A percentile compares a stretch with the other conserved stretches of the same genome.
Conservation (phyloP, 2,888 invertebrate species). For the Nudaria mundana region DNA sequence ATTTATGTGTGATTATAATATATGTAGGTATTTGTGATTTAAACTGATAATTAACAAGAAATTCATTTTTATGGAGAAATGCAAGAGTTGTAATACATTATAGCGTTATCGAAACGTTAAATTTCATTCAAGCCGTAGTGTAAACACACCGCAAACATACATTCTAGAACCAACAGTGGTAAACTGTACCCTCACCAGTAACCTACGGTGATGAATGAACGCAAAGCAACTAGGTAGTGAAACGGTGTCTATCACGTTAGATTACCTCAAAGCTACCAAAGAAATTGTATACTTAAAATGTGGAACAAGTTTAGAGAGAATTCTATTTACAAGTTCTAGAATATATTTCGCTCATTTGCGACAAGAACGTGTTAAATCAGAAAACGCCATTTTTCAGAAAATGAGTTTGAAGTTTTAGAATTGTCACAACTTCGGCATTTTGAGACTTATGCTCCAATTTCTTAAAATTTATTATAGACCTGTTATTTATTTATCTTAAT, state of each 20-base stretch:
- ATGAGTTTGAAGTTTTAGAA: not conserved
- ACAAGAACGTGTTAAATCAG: too few species aligned
- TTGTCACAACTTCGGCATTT: not conserved
- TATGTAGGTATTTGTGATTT: not conserved
- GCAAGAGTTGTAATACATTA: too few species aligned
- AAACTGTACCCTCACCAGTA: not conserved
- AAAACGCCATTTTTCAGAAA: too few species aligned
- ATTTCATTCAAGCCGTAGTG: not conserved
- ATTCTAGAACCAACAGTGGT: not conserved
- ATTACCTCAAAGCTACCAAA: conserved; percentile 17
- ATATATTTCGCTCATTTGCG: too few species aligned
- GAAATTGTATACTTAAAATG: conserved; percentile 6
- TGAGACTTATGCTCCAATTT: not conserved
- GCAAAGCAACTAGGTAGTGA: conserved; percentile 32
- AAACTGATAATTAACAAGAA: not conserved
- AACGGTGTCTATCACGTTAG: conserved; percentile 26
- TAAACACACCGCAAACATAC: not conserved
- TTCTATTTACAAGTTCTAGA: not conserved
- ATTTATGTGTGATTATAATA: not conserved
- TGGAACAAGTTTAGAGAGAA: conserved; percentile 1
- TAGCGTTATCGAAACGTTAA: not conserved
- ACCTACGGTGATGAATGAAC: conserved; percentile 28
- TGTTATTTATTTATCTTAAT: not conserved
- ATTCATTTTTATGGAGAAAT: too few species aligned
- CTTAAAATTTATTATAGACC: not conserved